phyloP scores from a whole-genome alignment of 2,113 vertebrate species.

The Pelusios castaneus region DNA sequence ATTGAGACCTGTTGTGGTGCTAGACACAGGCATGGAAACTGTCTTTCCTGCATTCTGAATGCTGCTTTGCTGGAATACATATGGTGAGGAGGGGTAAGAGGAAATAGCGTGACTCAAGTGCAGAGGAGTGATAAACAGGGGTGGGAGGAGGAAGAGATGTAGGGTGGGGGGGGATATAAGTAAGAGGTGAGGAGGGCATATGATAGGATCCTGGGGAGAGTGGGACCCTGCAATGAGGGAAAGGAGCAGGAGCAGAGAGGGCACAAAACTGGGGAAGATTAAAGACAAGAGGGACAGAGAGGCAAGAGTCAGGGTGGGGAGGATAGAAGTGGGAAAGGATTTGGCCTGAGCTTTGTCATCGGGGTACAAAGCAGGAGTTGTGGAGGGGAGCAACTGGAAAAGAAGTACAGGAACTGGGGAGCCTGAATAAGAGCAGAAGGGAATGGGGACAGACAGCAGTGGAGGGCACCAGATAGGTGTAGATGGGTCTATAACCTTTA shows the following conservation, averaged over 20 bases:
- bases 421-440: not conserved
- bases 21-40: not conserved
- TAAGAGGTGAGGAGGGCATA: not conserved
- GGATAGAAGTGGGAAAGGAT: not conserved
- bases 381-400: not conserved
- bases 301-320: not conserved
- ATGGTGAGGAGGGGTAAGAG: fast-evolving
- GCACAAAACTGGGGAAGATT: not conserved
- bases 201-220: not conserved
- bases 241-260: not conserved
- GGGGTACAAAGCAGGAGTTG: not conserved
- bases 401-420: not conserved
- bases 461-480: not conserved
- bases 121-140: not conserved
- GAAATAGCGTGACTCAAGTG: not conserved
- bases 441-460: not conserved
- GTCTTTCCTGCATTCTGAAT: not conserved
- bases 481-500: not conserved
- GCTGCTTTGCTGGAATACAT: not conserved
- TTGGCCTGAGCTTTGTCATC: no score
- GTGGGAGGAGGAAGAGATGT: not conserved
- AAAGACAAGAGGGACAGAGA: not conserved
- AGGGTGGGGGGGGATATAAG: no score
- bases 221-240: no score
- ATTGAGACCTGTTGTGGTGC: not conserved